Evolutionary conservation across 2,113 vertebrate genomes (phyloP).

Genomic region (Zapus hudsonius): DNA sequence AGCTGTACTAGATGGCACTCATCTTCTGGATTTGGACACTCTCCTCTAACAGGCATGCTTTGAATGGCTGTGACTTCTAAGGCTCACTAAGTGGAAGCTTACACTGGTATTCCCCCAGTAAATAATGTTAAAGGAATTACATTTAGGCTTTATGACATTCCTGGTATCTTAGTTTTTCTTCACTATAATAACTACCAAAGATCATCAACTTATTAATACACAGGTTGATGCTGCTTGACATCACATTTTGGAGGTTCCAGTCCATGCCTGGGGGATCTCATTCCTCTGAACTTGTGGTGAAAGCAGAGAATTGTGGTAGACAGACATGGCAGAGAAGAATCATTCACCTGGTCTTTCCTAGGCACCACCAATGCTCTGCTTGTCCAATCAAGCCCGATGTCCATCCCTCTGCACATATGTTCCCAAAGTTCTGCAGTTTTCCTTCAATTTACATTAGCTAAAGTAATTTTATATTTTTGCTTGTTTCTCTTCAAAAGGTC

Average conservation of each 20-base stretch:
- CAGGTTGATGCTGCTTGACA: neutral
- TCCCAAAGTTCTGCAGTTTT: neutral
- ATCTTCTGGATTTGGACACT: neutral
- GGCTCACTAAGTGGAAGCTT: neutral
- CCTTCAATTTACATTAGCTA: neutral
- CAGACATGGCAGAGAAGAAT: too few relatives aligned
- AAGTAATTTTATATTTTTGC: neutral
- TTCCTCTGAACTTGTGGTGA: neutral
- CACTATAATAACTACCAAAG: neutral
- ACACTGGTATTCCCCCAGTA: neutral
- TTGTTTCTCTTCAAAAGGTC: neutral
- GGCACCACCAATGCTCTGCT: rapidly evolving
- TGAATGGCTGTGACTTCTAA: neutral
- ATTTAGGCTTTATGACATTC: neutral
- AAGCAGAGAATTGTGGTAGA: too few relatives aligned
- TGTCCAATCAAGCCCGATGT: neutral
- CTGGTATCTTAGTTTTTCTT: neutral
- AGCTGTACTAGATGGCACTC: neutral
- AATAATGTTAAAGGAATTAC: neutral
- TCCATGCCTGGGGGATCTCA: too few relatives aligned
- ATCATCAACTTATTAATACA: neutral
- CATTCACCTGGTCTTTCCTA: too few relatives aligned
- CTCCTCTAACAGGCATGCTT: neutral
- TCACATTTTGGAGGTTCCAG: neutral
- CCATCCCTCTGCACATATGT: neutral